These are phyloP conservation scores for Thumatha senex DNA, from an alignment of 2,888 invertebrate genomes.

Conservation along the genomic window DNA sequence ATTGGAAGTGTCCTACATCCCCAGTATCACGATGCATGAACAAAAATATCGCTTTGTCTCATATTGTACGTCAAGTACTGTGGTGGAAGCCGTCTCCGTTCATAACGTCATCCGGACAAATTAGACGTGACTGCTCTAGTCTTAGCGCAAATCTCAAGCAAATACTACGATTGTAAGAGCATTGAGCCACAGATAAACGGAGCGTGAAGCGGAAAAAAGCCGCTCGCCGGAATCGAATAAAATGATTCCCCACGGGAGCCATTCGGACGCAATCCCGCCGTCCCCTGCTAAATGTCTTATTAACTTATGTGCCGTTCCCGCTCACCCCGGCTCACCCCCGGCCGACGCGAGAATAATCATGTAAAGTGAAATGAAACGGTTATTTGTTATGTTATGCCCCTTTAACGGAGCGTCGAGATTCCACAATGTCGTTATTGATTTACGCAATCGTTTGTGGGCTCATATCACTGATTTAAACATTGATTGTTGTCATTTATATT, in stretches of 20 bases:
- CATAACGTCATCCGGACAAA: slow-evolving; percentile 58
- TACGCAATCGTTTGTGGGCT: slow-evolving; percentile 63
- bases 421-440: slow-evolving; percentile 65
- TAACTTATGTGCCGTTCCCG: slow-evolving; percentile 77
- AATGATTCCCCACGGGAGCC: slow-evolving; percentile 89
- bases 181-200: slow-evolving; percentile 75
- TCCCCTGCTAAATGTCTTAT: slow-evolving; percentile 83
- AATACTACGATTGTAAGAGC: slow-evolving; percentile 64
- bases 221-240: slow-evolving; percentile 87
- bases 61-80: slow-evolving; percentile 47
- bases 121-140: slow-evolving; percentile 54
- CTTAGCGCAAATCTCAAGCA: slow-evolving; percentile 35
- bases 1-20: slow-evolving; percentile 40
- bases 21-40: slow-evolving; percentile 45
- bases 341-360: slow-evolving; percentile 81
- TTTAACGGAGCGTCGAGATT: slow-evolving; percentile 67
- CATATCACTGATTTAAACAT: slow-evolving; percentile 41
- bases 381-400: slow-evolving; percentile 81
- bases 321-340: slow-evolving; percentile 44
- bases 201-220: slow-evolving; percentile 81
- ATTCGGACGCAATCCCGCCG: slow-evolving; percentile 86
- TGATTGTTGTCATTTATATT: slow-evolving; percentile 17
- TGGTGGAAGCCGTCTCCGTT: slow-evolving; percentile 57
- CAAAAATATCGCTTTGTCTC: slow-evolving; percentile 45
- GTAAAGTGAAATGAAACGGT: slow-evolving; percentile 84